Evolutionary conservation across 92 coral and sea anemone species (phyloP), one percentile per base, ranked within the genome.

Genomic region (Metridium senile): DNA sequence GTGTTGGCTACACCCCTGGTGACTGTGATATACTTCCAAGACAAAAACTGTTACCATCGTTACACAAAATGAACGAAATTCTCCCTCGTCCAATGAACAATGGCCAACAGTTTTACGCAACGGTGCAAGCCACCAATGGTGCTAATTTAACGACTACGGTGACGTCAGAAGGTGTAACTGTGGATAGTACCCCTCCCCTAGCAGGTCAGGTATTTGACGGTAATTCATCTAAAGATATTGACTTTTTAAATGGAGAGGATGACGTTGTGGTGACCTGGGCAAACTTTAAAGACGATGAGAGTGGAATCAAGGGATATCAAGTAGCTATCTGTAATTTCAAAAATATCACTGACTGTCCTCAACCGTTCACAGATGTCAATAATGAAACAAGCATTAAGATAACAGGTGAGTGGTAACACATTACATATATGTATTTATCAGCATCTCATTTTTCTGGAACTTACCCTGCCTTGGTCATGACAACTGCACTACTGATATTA

Each of bases 161-260:
- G 61, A 89, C 87, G 13, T 89, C 99, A 33, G 91, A 96, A 71
- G 99, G 97, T 35, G 97, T 93, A 22, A 85, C 82, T 18, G 85
- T 92, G 33, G 99, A 92, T 69, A 79, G 65, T 74, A 96, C 91
- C 52, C 93, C 96, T 23, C 99, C 99, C 1, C 29, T 22, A 17
- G 47, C 91, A 10, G 99, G 99, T 0, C 57, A 49, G 26, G 97
- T 92, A 18, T 64, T 80, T 30, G 95, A 82, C 62, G 96, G 97
- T 62, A 77, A 76, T 72, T 71, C 57, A 33, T 65, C 62, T 1
- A 63, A 51, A 20, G 97, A 92, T 34, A 49, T 87, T 26, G 89
- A 92, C 75, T 96, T 46, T 83, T 33, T 87, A 10, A 47, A 70
- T 25, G 97, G 90, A 7, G 91, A 82, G 30, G 79, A 83, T 81